Evolutionary conservation across 2,888 invertebrate genomes (phyloP), one percentile per base, ranked within the genome.

Genomic region (Lamellibrachia columna): DNA sequence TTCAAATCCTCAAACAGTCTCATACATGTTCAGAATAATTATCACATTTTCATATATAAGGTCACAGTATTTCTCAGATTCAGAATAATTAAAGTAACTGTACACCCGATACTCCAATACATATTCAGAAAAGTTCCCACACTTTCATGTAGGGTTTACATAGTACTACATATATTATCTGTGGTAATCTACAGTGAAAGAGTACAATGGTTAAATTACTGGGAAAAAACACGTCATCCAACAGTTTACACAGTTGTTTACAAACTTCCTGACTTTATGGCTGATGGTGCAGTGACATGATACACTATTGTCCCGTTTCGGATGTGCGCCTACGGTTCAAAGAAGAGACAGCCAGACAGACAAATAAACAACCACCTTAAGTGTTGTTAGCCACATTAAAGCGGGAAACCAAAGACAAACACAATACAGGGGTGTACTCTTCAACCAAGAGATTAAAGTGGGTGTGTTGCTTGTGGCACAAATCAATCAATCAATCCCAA

Each of bases 171-270:
- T 58, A 6, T n/a, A 15, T 75, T 22, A 75, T 22, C 75, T 75
- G 22, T 6, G 22, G 3, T 75, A 22, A 75, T 75, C 11, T 75
- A 15, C 22, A 6, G 3, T 15, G 75, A 75, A 22, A 75, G 75
- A 75, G 75, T 22, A 75, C 75, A 75, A 75, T 22, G 75, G 75
- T n/a, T 75, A 22, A 6, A 75, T 75, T 22, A 75, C 75, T 22
- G n/a, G n/a, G 15, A 75, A 75, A 22, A 6, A 75, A 75, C 22
- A 22, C 75, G 3, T 75, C 75, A 22, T 22, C 22, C 75, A 11
- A 75, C 75, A 75, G n/a, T 75, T 75, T 75, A 75, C 22, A n/a
- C 75, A 75, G 75, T 75, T 75, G 75, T 75, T 75, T 75, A 75
- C 75, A 22, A 75, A 75, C n/a, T 75, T 75, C 75, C 75, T 75